phyloP scores from a whole-genome alignment of 2,888 invertebrate genomes.

The Amiota communis region DNA sequence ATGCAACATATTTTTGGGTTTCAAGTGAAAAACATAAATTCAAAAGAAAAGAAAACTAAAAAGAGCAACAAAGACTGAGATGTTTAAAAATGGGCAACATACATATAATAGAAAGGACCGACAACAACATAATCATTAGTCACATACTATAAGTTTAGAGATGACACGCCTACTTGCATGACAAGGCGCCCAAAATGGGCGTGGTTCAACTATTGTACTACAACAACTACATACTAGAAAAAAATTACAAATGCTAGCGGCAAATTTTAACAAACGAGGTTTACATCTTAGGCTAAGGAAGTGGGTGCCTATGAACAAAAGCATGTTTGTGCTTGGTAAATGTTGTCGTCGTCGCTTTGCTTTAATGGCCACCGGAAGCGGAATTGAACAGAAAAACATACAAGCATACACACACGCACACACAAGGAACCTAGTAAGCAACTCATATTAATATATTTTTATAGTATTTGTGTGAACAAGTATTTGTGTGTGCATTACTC shows the following conservation, averaged over 20 bases:
- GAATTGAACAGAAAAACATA: neutral
- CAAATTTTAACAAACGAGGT: slow-evolving; percentile 10
- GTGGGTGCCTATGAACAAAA: neutral
- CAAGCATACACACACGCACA: slow-evolving; percentile 13
- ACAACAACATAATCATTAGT: neutral
- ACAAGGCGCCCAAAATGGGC: slow-evolving; percentile 20
- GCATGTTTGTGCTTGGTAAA: neutral
- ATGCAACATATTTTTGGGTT: slow-evolving; percentile 13
- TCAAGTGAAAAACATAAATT: neutral
- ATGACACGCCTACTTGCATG: slow-evolving; percentile 27
- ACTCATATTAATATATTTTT: no score
- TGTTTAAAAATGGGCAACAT: no score
- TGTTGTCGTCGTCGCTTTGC: slow-evolving; percentile 1
- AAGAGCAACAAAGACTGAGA: neutral
- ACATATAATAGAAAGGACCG: no score
- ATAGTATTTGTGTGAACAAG: no score
- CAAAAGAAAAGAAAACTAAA: neutral
- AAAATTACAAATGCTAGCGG: neutral
- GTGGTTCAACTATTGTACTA: neutral
- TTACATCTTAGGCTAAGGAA: neutral
- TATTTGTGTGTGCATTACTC: no score
- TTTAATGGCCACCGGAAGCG: slow-evolving; percentile 19
- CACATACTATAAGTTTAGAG: neutral
- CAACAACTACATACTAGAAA: no score
- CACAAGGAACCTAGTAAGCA: neutral